These are phyloP conservation scores for Ethmia dodecea DNA, from an alignment of 2,888 invertebrate genomes.

Conservation along the genomic window DNA sequence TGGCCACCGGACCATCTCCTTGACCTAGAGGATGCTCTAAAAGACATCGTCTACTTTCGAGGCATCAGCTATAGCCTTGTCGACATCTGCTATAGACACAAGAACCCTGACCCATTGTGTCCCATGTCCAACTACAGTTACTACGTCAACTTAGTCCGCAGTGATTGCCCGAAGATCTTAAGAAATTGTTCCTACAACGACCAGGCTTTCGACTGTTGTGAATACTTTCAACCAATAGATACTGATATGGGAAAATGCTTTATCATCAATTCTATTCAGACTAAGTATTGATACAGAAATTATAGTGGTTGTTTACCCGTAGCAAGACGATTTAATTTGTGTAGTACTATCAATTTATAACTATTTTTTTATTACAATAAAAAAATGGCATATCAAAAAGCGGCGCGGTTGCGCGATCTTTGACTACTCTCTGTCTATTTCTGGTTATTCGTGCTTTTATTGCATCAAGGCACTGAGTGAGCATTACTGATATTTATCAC, in stretches of 20 bases:
- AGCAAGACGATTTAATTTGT: no score
- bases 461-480: no score
- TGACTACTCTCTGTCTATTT: no score
- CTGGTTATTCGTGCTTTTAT: no score
- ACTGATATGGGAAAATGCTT: conserved; percentile 80
- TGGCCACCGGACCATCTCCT: conserved; percentile 82
- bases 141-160: conserved; percentile 75
- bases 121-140: conserved; percentile 77
- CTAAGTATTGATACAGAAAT: no score
- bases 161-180: conserved; percentile 68
- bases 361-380: no score
- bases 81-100: conserved; percentile 74
- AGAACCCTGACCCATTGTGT: conserved; percentile 71
- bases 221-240: conserved; percentile 76
- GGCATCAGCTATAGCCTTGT: conserved; percentile 82
- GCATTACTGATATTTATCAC: no score
- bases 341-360: no score
- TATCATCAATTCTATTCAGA: conserved; percentile 78
- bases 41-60: conserved; percentile 82
- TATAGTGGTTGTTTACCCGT: no score
- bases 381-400: no score
- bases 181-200: conserved; percentile 73
- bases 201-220: conserved; percentile 77
- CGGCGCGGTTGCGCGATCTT: no score
- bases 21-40: conserved; percentile 83